Evolutionary conservation across 2,888 invertebrate species (phyloP).

Genomic region (Conchocele bisecta): DNA sequence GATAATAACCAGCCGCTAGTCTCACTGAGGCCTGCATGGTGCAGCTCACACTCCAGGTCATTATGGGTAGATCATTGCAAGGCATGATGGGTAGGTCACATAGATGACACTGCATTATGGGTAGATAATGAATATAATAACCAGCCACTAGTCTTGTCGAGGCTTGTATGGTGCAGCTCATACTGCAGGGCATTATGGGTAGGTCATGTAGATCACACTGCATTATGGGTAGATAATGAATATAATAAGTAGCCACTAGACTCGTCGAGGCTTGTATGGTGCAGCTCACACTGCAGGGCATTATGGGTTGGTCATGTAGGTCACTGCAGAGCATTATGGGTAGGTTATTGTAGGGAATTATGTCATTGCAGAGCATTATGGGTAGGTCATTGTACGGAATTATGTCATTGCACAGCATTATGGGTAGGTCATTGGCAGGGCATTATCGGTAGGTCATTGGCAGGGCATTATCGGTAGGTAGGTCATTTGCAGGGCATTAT

Average conservation of each 20-base stretch:
- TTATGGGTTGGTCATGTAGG: constrained; percentile 67
- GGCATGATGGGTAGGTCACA: not conserved
- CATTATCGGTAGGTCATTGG: too few relatives aligned
- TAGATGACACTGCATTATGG: too few relatives aligned
- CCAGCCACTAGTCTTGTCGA: constrained; percentile 77
- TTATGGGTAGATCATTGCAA: constrained; percentile 67
- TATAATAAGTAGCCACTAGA: too few relatives aligned
- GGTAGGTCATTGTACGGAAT: too few relatives aligned
- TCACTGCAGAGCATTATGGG: not conserved
- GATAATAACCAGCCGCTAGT: too few relatives aligned
- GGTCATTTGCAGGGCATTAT: too few relatives aligned
- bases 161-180: constrained; percentile 78
- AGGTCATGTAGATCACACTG: constrained; percentile 28
- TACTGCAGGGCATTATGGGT: constrained; percentile 75
- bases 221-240: too few relatives aligned
- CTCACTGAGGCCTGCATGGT: constrained; percentile 79
- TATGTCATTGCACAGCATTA: not conserved
- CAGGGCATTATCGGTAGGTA: too few relatives aligned
- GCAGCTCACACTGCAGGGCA: constrained; percentile 73
- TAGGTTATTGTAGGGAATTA: constrained; percentile 76
- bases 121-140: too few relatives aligned
- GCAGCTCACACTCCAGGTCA: constrained; percentile 73
- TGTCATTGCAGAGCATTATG: not conserved
- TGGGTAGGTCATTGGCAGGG: constrained; percentile 64
- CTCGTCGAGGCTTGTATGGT: constrained; percentile 79